Conservation (phyloP, 2,888 invertebrate species). For the Perizoma flavofasciatum region DNA sequence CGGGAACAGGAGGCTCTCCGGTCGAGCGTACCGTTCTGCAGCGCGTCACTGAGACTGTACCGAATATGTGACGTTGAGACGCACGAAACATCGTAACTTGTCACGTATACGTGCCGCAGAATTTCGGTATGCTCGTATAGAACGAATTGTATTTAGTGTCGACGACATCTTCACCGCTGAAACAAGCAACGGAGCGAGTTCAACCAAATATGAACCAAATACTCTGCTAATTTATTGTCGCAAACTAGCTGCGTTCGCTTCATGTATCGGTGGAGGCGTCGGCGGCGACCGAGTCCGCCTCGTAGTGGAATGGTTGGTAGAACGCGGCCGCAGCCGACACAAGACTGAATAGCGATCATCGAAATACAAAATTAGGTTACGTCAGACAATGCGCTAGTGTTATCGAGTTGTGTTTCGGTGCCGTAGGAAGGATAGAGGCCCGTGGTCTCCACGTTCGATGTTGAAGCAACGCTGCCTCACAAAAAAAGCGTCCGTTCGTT, state of each 20-base stretch:
- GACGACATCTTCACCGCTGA: constrained; percentile 11
- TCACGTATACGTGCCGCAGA: constrained; percentile 3
- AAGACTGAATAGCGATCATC: constrained; percentile 37
- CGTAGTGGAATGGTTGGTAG: constrained; percentile 8
- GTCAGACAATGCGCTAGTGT: constrained; percentile 26
- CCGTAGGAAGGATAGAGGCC: neutral
- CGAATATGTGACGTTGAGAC: neutral
- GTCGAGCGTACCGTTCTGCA: neutral
- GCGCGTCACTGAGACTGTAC: neutral
- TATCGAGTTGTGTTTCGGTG: constrained; percentile 9
- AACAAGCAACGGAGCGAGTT: constrained; percentile 17
- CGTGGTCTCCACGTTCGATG: neutral
- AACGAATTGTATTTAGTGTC: neutral
- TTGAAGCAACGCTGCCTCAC: constrained; percentile 34
- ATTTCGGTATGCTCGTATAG: neutral
- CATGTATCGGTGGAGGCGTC: constrained; percentile 4
- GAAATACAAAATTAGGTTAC: constrained; percentile 24
- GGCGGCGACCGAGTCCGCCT: neutral
- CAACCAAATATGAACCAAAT: constrained; percentile 35
- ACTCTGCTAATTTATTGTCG: constrained; percentile 27
- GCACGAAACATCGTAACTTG: neutral
- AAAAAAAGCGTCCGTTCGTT: constrained; percentile 63
- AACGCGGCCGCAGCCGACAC: constrained; percentile 19
- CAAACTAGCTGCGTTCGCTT: constrained; percentile 16
- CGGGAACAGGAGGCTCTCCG: neutral